Evolutionary conservation across 2,888 invertebrate species (phyloP).

Genomic region (Heteropelma amictum): DNA sequence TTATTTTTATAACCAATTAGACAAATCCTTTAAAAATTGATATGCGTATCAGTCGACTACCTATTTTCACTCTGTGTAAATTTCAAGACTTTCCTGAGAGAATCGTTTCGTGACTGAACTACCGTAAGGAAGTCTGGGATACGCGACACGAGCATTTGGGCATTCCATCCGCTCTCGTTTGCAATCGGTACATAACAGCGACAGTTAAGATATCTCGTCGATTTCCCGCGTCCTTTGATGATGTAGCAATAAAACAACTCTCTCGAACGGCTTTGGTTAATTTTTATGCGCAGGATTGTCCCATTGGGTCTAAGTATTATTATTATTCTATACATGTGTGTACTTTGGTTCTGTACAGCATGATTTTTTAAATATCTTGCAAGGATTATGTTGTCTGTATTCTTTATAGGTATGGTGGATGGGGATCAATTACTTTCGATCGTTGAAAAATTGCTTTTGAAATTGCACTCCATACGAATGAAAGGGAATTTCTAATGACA

Average conservation of each 20-base stretch:
- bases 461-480: background rate
- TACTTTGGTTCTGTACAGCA: too few relatives aligned
- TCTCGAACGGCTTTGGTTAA: conserved; percentile 8
- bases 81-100: too few relatives aligned
- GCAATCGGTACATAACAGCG: conserved; percentile 48
- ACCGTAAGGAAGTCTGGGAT: conserved; percentile 50
- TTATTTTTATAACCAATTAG: too few relatives aligned
- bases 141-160: conserved; percentile 44
- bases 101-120: conserved; percentile 20
- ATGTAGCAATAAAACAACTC: conserved; percentile 43
- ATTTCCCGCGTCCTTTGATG: conserved; percentile 37
- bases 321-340: too few relatives aligned
- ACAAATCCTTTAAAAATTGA: too few relatives aligned
- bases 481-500: conserved; percentile 29
- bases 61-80: too few relatives aligned
- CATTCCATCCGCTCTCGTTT: conserved; percentile 35
- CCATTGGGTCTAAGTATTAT: conserved; percentile 25
- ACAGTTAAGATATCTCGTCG: conserved; percentile 47
- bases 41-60: too few relatives aligned
- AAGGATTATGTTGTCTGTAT: conserved; percentile 4
- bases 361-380: too few relatives aligned
- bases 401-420: background rate
- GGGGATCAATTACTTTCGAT: conserved; percentile 10
- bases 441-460: conserved; percentile 1
- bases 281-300: conserved; percentile 24